Conservation (phyloP, 2,888 invertebrate genomes). For the Synergus umbraculus region DNA sequence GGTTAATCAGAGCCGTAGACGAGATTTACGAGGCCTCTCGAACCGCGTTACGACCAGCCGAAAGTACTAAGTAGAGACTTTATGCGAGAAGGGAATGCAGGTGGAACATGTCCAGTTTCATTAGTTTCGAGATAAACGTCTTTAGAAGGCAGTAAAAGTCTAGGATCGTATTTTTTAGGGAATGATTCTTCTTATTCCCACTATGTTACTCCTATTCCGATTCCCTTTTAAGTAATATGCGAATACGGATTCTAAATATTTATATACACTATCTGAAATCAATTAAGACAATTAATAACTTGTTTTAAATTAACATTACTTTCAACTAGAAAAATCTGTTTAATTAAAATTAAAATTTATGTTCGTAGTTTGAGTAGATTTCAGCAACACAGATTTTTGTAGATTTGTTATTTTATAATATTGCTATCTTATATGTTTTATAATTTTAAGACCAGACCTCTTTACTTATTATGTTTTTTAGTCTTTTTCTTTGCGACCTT, state of each 20-base stretch:
- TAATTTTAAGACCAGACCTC: too few species aligned
- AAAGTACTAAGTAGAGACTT: constrained; percentile 40
- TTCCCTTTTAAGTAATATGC: background rate
- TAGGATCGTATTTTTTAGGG: constrained; percentile 13
- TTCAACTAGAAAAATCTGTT: too few species aligned
- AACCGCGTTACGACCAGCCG: constrained; percentile 40
- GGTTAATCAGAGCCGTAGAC: constrained; percentile 55
- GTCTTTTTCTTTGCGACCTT: too few species aligned
- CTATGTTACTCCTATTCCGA: background rate
- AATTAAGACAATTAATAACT: constrained; percentile 33
- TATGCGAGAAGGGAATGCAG: constrained; percentile 31
- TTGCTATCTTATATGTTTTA: too few species aligned
- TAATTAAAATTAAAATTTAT: too few species aligned
- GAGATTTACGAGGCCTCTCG: constrained; percentile 54
- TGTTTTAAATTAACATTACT: constrained; percentile 26
- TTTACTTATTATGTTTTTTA: too few species aligned
- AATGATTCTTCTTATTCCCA: background rate
- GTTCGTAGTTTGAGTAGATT: too few species aligned
- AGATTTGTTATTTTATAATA: too few species aligned
- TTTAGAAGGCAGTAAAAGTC: background rate
- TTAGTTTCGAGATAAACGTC: constrained; percentile 37
- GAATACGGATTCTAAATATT: background rate
- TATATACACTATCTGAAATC: too few species aligned
- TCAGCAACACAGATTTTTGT: too few species aligned
- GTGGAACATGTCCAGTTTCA: constrained; percentile 36